Evolutionary conservation across 2,113 vertebrate species (phyloP), one percentile per base, ranked within the genome.

Genomic region (Caloenas nicobarica): DNA sequence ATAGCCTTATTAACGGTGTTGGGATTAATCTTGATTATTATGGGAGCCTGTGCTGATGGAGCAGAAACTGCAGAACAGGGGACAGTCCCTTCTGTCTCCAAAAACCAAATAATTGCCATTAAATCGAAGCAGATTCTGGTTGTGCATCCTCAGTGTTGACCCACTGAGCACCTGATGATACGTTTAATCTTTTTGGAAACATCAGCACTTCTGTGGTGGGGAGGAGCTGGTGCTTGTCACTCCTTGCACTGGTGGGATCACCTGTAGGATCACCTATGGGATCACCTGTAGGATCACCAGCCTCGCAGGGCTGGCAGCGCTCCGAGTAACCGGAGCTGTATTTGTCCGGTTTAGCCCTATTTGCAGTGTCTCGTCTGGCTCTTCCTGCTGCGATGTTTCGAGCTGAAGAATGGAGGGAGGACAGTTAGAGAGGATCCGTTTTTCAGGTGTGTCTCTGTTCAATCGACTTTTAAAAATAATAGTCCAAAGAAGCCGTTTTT

Each of bases 331-430:
- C 77, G 21, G 46, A 50, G 8, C 46, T 74, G 2, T 23, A 1
- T 81, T 2, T 96, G 83, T 96, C 48, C 81, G 28, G 92, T 97
- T 58, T 79, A 99, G 99, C 99, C 99, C 7, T 99, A 99, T 16
- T 85, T 99, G 73, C 99, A 99, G 95, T 99, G 98, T 56, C 86
- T 99, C 15, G 14, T 99, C 50, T 98, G 99, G 98, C 97, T 99
- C 11, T 97, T 99, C 89, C 97, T 99, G 5, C 98, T 99, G 24
- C 98, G 98, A 5, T 98, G 98, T 97, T 98, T 99, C 29, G 99
- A 99, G 98, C 97, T 98, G 85, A 98, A 96, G 17, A 98, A 98
- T 2, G 98, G 99, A 76, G 99, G 99, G n/a, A 98, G 98, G 94
- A 98, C 96, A 1, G 89, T 99, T 91, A 98, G 98, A 91, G 98